phyloP scores from a whole-genome alignment of 2,113 vertebrate species.

The Vireo altiloquus region DNA sequence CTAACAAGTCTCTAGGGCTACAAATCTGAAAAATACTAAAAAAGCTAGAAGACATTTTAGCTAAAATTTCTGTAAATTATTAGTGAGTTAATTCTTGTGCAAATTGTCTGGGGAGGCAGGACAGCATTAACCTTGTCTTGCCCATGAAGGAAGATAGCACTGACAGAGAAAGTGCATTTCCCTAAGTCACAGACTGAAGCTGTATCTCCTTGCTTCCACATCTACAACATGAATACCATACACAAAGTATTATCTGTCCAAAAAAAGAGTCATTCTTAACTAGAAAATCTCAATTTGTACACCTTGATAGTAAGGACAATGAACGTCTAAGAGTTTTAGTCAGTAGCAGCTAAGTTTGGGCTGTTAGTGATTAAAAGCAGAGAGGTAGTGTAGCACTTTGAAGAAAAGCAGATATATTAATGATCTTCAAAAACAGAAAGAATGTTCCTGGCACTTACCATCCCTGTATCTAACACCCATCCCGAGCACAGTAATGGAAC shows the following conservation, averaged over 20 bases:
- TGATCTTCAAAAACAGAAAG: conserved; percentile 41
- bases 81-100: neutral
- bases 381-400: neutral
- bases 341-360: neutral
- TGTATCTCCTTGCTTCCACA: neutral
- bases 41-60: neutral
- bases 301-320: neutral
- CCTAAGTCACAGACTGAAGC: neutral
- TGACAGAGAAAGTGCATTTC: neutral
- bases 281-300: neutral
- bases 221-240: neutral
- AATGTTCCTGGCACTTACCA: conserved; percentile 44
- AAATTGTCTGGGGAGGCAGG: neutral
- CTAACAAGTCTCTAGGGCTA: neutral
- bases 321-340: neutral
- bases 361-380: neutral
- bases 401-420: conserved; percentile 27
- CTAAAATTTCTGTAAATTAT: neutral
- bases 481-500: conserved; percentile 23
- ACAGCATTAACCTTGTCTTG: neutral
- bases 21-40: neutral
- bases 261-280: neutral
- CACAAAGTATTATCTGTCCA: neutral
- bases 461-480: conserved; percentile 37
- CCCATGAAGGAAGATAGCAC: neutral